Evolutionary conservation across 2,888 invertebrate species (phyloP).

Genomic region (Caenorhabditis wallacei): DNA sequence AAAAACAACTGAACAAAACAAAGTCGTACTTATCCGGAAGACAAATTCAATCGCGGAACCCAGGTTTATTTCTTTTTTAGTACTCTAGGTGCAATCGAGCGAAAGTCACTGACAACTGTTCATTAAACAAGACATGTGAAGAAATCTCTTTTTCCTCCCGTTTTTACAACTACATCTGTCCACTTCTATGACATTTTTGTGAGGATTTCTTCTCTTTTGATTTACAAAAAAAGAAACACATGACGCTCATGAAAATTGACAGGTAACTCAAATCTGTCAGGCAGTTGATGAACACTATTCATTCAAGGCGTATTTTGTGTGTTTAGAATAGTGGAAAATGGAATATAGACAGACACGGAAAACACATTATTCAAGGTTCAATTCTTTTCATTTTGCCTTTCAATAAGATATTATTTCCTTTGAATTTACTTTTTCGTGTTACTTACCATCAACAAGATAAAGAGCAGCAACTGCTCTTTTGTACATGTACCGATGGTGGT

Average conservation of each 20-base stretch:
- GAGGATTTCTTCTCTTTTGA: neutral
- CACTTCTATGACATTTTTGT: slow-evolving; percentile 21
- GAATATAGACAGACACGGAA: neutral
- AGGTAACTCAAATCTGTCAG: slow-evolving; percentile 35
- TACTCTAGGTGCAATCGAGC: slow-evolving; percentile 29
- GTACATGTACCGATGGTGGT: slow-evolving; percentile 82
- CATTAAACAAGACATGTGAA: slow-evolving; percentile 25
- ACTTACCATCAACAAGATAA: slow-evolving; percentile 78
- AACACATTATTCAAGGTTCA: slow-evolving; percentile 5
- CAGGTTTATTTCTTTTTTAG: slow-evolving; percentile 25
- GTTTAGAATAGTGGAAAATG: slow-evolving; percentile 7
- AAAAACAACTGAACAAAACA: neutral
- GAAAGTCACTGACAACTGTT: slow-evolving; percentile 51
- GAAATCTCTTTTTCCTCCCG: neutral
- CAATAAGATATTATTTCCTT: too few species aligned
- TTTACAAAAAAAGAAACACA: slow-evolving; percentile 27
- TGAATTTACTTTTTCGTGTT: neutral
- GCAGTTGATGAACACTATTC: slow-evolving; percentile 44
- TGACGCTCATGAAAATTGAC: slow-evolving; percentile 52
- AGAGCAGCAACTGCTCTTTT: slow-evolving; percentile 79
- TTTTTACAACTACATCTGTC: slow-evolving; percentile 38
- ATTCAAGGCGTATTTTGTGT: neutral
- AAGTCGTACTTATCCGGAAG: slow-evolving; percentile 28
- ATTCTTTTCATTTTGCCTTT: slow-evolving; percentile 18
- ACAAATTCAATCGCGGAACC: neutral